Evolutionary conservation across 2,888 invertebrate species (phyloP).

Genomic region (Xylophagus ater): DNA sequence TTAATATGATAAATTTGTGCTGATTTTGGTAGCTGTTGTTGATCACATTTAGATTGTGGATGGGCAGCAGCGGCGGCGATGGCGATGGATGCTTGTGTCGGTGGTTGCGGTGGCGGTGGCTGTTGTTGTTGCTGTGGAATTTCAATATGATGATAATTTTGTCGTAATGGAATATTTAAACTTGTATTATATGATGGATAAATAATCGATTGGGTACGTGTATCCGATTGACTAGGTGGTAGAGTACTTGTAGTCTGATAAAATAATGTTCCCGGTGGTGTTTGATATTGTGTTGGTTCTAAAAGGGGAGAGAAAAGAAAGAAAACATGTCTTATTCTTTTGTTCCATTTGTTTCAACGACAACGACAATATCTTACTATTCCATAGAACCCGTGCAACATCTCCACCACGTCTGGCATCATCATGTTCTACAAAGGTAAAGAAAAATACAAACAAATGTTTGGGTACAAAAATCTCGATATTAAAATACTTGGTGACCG

Average conservation of each 20-base stretch:
- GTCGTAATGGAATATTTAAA: slow-evolving; percentile 32
- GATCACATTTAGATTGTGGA: slow-evolving; percentile 25
- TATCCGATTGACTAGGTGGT: slow-evolving; percentile 39
- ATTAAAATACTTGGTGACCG: slow-evolving; percentile 33
- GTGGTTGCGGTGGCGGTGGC: slow-evolving; percentile 22
- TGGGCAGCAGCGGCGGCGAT: slow-evolving; percentile 20
- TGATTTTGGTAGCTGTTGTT: slow-evolving; percentile 26
- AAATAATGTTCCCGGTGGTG: slow-evolving; percentile 40
- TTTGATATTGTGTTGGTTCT: slow-evolving; percentile 45
- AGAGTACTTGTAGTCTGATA: slow-evolving; percentile 41
- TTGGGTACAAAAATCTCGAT: not conserved
- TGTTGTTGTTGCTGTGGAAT: slow-evolving; percentile 25
- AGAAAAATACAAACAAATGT: slow-evolving; percentile 24
- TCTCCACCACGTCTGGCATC: slow-evolving; percentile 70
- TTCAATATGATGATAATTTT: slow-evolving; percentile 34
- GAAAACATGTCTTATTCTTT: not conserved
- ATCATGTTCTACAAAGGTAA: slow-evolving; percentile 51
- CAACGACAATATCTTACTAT: slow-evolving; percentile 53
- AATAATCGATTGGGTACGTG: slow-evolving; percentile 29
- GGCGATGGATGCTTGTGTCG: slow-evolving; percentile 22
- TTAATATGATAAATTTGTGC: slow-evolving; percentile 37
- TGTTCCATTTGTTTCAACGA: not conserved
- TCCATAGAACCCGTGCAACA: slow-evolving; percentile 72
- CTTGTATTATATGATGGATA: slow-evolving; percentile 29
- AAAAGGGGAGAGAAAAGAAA: slow-evolving; percentile 21